Evolutionary conservation across 2,113 vertebrate genomes (phyloP).

Genomic region (Erythrolamprus reginae): DNA sequence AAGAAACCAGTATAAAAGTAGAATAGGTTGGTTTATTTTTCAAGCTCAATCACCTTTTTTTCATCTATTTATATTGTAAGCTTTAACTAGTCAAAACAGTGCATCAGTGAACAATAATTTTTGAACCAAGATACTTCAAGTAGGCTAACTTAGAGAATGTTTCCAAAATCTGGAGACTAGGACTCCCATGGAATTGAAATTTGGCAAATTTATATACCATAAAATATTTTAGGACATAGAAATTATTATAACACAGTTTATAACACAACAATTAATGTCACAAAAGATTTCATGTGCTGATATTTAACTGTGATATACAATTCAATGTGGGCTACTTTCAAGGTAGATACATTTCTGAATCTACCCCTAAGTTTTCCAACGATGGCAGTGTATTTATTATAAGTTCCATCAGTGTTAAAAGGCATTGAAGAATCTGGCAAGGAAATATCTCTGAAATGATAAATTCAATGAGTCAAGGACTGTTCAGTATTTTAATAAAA

Average conservation of each 20-base stretch:
- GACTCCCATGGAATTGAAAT: background rate
- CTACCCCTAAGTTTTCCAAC: background rate
- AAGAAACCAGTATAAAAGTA: constrained; percentile 21
- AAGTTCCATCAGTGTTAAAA: background rate
- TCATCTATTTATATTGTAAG: background rate
- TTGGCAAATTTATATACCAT: background rate
- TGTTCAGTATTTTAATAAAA: background rate
- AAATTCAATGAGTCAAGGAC: background rate
- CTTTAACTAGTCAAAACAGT: background rate
- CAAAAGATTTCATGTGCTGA: background rate
- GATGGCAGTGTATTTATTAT: background rate
- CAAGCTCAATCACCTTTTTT: background rate
- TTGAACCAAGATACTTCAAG: background rate
- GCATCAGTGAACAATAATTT: background rate
- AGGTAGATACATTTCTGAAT: background rate
- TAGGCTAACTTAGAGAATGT: background rate
- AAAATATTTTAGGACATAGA: background rate
- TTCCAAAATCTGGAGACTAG: background rate
- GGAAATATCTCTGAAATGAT: background rate
- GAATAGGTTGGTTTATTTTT: constrained; percentile 17
- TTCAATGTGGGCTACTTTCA: background rate
- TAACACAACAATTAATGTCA: background rate
- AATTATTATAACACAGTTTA: background rate
- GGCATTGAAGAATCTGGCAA: background rate
- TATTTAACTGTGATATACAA: background rate